phyloP scores from a whole-genome alignment of 1,140 invertebrate genomes.

The Daktulosphaira vitifoliae region DNA sequence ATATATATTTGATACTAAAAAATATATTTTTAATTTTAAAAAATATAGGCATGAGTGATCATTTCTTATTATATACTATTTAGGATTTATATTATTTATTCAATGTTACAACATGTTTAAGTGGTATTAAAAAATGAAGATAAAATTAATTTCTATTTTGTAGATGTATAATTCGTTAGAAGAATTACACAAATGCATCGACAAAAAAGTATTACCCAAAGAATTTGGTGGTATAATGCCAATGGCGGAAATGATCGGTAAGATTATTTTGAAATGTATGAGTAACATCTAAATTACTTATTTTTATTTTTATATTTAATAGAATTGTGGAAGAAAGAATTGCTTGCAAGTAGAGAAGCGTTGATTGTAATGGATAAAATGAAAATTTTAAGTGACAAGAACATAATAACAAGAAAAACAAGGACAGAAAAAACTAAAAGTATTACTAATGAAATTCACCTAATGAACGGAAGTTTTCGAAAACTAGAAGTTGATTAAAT shows the following conservation, averaged over 20 bases:
- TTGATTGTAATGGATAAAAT: slow-evolving; percentile 70
- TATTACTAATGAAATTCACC: slow-evolving; percentile 19
- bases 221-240: slow-evolving; percentile 73
- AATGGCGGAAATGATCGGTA: slow-evolving; percentile 72
- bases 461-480: slow-evolving; percentile 64
- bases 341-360: slow-evolving; percentile 54
- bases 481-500: slow-evolving; percentile 74
- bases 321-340: slow-evolving; percentile 55
- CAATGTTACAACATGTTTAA: too few relatives aligned
- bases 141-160: too few relatives aligned
- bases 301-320: slow-evolving; percentile 35
- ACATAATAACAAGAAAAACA: slow-evolving; percentile 36
- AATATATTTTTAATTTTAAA: too few relatives aligned
- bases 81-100: too few relatives aligned
- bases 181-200: slow-evolving; percentile 56
- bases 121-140: too few relatives aligned
- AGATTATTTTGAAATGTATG: slow-evolving; percentile 33
- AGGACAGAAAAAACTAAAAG: slow-evolving; percentile 16
- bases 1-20: too few relatives aligned
- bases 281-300: not conserved
- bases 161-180: slow-evolving; percentile 63
- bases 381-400: slow-evolving; percentile 42
- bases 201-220: slow-evolving; percentile 59
- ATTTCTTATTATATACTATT: too few relatives aligned
- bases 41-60: too few relatives aligned